phyloP scores from a whole-genome alignment of 2,888 invertebrate species.

The Scotopteryx bipunctaria region DNA sequence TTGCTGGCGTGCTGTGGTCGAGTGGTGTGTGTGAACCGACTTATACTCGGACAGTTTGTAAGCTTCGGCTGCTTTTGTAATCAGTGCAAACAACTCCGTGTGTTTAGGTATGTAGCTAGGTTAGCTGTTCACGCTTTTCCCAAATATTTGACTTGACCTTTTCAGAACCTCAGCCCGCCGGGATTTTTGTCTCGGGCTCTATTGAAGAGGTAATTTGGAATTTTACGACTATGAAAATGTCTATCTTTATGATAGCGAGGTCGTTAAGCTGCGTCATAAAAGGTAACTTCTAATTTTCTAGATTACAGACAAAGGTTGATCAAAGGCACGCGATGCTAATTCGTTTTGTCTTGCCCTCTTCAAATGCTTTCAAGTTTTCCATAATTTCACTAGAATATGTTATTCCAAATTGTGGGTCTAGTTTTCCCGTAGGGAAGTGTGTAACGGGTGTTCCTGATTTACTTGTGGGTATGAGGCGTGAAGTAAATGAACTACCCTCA shows the following conservation, averaged over 20 bases:
- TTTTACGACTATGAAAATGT: constrained; percentile 20
- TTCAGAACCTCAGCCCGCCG: constrained; percentile 31
- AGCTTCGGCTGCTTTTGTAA: constrained; percentile 52
- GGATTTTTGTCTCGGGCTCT: constrained; percentile 20
- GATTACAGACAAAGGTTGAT: constrained; percentile 1
- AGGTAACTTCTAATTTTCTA: constrained; percentile 7
- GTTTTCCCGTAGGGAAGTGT: constrained; percentile 59
- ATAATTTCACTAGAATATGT: constrained; percentile 5
- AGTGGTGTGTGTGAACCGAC: constrained; percentile 56
- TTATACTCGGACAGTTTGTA: constrained; percentile 49
- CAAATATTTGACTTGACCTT: constrained; percentile 47
- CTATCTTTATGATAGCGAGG: constrained; percentile 19
- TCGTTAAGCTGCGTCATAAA: constrained; percentile 17
- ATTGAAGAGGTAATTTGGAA: constrained; percentile 13
- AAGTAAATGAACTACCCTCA: constrained; percentile 77
- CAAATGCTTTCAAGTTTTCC: background rate
- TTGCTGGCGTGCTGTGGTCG: constrained; percentile 59
- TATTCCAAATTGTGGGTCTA: constrained; percentile 55
- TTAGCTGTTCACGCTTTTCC: constrained; percentile 37
- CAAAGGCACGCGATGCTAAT: background rate
- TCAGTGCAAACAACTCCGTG: constrained; percentile 49
- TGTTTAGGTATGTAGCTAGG: constrained; percentile 33
- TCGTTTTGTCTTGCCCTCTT: background rate
- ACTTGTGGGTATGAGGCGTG: constrained; percentile 80
- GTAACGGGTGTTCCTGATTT: constrained; percentile 70